A percentile compares a stretch with the other conserved stretches of the same genome.
Conservation (phyloP, 2,888 invertebrate species). For the Cheilosia scutellata region DNA sequence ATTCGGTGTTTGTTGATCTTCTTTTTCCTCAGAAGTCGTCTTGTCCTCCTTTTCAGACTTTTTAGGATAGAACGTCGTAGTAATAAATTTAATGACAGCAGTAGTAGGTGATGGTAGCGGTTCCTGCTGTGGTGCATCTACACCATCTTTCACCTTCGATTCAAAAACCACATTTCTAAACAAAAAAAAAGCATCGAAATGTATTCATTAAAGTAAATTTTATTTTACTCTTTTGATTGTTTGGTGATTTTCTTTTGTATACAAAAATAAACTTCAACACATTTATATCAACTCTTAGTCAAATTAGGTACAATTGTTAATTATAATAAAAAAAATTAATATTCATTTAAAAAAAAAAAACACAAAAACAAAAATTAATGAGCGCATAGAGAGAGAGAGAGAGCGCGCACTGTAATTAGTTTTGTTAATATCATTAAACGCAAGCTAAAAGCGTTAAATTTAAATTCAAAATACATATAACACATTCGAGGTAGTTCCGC, state of each 20-base stretch:
- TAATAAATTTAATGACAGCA: slow-evolving; percentile 53
- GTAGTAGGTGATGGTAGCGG: background rate
- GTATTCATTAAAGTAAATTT: slow-evolving; percentile 26
- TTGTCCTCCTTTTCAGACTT: background rate
- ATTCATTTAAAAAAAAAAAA: slow-evolving; percentile 9
- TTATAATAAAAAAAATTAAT: slow-evolving; percentile 7
- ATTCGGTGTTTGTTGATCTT: background rate
- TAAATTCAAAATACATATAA: slow-evolving; percentile 23
- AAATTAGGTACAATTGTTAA: slow-evolving; percentile 62
- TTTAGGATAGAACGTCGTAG: slow-evolving; percentile 58
- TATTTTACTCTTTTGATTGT: slow-evolving; percentile 39
- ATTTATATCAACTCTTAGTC: slow-evolving; percentile 28
- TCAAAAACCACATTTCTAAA: slow-evolving; percentile 36
- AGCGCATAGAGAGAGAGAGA: background rate
- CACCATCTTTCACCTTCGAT: background rate
- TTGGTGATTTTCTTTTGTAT: slow-evolving; percentile 29
- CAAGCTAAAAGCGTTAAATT: slow-evolving; percentile 54
- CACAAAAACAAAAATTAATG: background rate
- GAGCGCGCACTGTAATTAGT: slow-evolving; percentile 29
- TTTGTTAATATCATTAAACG: slow-evolving; percentile 45
- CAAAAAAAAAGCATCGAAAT: slow-evolving; percentile 3
- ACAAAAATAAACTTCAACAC: slow-evolving; percentile 70
- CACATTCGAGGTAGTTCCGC: slow-evolving; percentile 58
- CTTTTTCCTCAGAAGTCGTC: background rate
- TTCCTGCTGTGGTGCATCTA: background rate